Conservation (phyloP, 2,113 vertebrate species). For the Urocitellus parryii region DNA sequence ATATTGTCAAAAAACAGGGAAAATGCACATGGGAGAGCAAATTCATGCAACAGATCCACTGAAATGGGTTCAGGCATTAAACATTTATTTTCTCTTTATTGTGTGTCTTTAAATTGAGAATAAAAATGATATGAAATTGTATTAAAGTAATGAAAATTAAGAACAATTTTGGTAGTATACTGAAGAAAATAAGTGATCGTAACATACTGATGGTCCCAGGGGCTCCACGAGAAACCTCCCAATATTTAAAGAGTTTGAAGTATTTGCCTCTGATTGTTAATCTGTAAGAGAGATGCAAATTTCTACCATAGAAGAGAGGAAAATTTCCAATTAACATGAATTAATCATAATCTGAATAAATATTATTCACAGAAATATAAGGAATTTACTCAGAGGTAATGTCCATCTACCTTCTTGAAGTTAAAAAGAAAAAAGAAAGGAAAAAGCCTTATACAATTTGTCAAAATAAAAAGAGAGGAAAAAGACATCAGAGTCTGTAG, state of each 20-base stretch:
- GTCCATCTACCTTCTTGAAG: not conserved
- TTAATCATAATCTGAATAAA: not conserved
- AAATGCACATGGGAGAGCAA: not conserved
- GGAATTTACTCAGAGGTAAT: not conserved
- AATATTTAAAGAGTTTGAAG: not conserved
- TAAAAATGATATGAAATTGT: not conserved
- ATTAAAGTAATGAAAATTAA: not conserved
- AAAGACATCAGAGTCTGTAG: not conserved
- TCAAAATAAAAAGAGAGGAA: not conserved
- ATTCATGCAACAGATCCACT: not conserved
- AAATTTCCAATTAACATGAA: not conserved
- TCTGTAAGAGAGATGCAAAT: not conserved
- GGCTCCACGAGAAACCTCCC: not conserved
- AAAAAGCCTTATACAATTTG: not conserved
- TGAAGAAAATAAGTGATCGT: not conserved
- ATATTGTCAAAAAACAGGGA: not conserved
- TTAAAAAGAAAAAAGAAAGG: not conserved
- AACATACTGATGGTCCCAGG: not conserved
- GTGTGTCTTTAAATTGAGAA: not conserved
- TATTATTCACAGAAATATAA: not conserved
- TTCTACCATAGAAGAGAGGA: not conserved
- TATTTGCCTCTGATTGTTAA: not conserved
- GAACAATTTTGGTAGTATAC: not conserved
- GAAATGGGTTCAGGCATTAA: not conserved
- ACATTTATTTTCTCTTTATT: not conserved